Percentiles rank a stretch among this genome's conserved stretches.
Conservation (phyloP, 1,140 invertebrate species). For the Zaprionus tsacasi region DNA sequence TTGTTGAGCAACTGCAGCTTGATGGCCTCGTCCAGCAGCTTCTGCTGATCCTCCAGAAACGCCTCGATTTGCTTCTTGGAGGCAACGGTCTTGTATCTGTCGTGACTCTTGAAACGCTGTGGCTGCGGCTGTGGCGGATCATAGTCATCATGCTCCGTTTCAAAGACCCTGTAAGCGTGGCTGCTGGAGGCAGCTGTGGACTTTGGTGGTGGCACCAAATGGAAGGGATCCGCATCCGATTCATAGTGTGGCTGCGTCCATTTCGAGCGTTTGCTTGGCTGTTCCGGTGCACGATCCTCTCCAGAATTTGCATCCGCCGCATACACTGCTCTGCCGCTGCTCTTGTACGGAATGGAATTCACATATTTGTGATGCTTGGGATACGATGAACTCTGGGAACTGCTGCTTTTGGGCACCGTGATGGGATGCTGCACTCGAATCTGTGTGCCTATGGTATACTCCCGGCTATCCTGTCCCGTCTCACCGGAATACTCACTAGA, state of each 20-base stretch:
- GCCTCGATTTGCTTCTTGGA: conserved; percentile 80
- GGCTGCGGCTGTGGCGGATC: conserved; percentile 31
- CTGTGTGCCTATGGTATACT: conserved; percentile 79
- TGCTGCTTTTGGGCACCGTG: conserved; percentile 69
- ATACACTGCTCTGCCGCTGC: conserved; percentile 36
- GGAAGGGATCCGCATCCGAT: conserved; percentile 68
- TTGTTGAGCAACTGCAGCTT: conserved; percentile 73
- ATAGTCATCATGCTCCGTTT: conserved; percentile 71
- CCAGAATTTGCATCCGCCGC: conserved; percentile 45
- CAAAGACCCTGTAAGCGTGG: conserved; percentile 71
- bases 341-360: conserved; percentile 51
- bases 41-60: conserved; percentile 76
- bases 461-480: conserved; percentile 65
- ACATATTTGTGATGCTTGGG: conserved; percentile 59
- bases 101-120: conserved; percentile 43
- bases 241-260: conserved; percentile 67
- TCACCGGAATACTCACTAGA: conserved; percentile 72
- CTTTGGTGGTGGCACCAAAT: conserved; percentile 70
- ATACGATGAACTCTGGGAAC: conserved; percentile 39
- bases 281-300: conserved; percentile 37
- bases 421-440: conserved; percentile 81
- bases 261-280: conserved; percentile 56
- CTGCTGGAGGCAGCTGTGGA: conserved; percentile 46
- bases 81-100: conserved; percentile 75
- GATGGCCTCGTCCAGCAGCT: conserved; percentile 74